Conservation (phyloP, 1,140 invertebrate genomes). For the Drosophila jambulina region DNA sequence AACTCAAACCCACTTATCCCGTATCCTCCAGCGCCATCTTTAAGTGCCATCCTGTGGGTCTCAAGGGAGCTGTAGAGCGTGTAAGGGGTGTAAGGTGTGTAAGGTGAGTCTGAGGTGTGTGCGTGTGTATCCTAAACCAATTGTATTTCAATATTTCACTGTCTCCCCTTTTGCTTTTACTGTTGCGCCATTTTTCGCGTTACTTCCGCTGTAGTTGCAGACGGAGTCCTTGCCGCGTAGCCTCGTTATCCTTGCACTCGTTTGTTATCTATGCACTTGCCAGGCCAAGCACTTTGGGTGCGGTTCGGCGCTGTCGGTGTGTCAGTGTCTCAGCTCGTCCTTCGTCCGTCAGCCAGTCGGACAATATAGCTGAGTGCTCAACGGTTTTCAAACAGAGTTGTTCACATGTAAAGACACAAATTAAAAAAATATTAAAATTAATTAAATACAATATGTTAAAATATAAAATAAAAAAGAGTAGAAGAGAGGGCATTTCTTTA, state of each 20-base stretch:
- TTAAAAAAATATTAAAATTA: neutral
- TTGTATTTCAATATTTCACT: constrained; percentile 82
- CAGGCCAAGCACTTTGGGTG: constrained; percentile 66
- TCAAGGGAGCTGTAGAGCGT: neutral
- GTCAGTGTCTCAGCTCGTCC: constrained; percentile 10
- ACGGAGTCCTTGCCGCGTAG: constrained; percentile 34
- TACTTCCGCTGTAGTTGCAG: constrained; percentile 39
- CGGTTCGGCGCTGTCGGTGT: constrained; percentile 21
- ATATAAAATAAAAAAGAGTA: neutral
- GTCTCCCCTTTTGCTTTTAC: constrained; percentile 54
- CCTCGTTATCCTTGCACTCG: constrained; percentile 78
- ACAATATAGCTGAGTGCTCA: constrained; percentile 75
- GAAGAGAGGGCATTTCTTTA: neutral
- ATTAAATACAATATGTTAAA: neutral
- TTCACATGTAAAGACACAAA: neutral
- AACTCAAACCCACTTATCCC: constrained; percentile 27
- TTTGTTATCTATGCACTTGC: constrained; percentile 74
- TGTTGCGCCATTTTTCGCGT: constrained; percentile 71
- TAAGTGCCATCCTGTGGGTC: constrained; percentile 32
- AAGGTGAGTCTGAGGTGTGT: neutral
- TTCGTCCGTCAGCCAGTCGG: constrained; percentile 28
- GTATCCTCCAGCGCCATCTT: constrained; percentile 21
- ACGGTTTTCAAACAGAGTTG: constrained; percentile 24
- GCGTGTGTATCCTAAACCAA: constrained; percentile 59
- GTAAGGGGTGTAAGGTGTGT: neutral